These are phyloP conservation scores for Portevinia maculata DNA, from an alignment of 2,888 invertebrate genomes.

Conservation along the genomic window DNA sequence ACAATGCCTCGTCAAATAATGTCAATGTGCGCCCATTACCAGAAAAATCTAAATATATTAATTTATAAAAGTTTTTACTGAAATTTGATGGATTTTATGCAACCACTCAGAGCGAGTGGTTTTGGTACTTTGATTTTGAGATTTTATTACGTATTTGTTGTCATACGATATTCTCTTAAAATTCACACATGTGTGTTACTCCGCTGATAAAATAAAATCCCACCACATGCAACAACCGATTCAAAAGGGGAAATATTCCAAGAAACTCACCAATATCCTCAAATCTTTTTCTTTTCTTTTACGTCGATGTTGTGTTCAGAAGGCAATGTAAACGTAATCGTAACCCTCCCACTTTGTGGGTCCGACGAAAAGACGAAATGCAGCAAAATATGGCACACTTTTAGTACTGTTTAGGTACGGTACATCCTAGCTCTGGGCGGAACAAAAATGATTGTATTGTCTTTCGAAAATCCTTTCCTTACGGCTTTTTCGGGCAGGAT, in stretches of 20 bases:
- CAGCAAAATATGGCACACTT: no score
- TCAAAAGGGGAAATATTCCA: background rate
- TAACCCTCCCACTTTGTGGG: no score
- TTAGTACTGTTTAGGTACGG: no score
- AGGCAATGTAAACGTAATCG: no score
- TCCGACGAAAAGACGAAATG: no score
- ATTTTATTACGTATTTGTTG: slow-evolving; percentile 20
- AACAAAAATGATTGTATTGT: no score
- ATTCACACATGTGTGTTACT: background rate
- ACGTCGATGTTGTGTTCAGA: no score
- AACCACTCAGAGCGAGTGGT: slow-evolving; percentile 16
- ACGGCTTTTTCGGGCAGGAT: no score
- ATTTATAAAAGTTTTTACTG: background rate
- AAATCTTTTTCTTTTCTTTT: background rate
- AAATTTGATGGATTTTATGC: slow-evolving; percentile 15
- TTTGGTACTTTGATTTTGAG: slow-evolving; percentile 12
- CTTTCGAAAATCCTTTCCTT: no score
- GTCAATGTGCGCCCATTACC: background rate
- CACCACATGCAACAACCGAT: slow-evolving; percentile 26
- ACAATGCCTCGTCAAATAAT: background rate
- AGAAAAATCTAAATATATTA: background rate
- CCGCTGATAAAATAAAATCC: slow-evolving; percentile 28
- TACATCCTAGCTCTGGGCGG: no score
- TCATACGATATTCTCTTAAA: slow-evolving; percentile 9
- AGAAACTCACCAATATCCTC: background rate